Evolutionary conservation across 2,113 vertebrate genomes (phyloP).

Genomic region (Notiomystis cincta): DNA sequence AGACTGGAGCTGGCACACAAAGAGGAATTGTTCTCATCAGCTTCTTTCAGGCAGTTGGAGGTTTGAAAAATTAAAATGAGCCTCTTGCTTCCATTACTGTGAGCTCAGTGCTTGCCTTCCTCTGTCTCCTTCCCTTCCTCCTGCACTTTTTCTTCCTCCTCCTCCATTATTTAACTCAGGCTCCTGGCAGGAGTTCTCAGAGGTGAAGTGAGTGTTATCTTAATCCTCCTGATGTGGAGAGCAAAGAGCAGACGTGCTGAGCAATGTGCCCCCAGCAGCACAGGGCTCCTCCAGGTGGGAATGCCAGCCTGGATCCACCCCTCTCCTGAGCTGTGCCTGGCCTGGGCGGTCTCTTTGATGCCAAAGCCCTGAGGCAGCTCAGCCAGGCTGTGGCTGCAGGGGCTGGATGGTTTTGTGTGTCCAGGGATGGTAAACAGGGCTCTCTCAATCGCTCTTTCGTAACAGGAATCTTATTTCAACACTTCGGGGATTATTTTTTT

Average conservation of each 20-base stretch:
- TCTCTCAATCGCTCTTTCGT: conserved; percentile 8
- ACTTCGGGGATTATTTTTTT: background rate
- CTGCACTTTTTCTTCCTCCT: background rate
- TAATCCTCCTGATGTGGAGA: background rate
- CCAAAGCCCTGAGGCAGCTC: background rate
- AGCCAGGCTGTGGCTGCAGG: background rate
- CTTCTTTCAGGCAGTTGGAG: background rate
- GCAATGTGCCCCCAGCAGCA: background rate
- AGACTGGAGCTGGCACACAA: background rate
- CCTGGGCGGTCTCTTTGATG: background rate
- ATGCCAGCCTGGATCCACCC: background rate
- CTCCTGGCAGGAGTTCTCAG: background rate
- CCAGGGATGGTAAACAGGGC: background rate
- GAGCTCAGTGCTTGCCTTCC: background rate
- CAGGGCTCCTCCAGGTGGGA: background rate
- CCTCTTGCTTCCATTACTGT: background rate
- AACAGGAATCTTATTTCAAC: conserved; percentile 52
- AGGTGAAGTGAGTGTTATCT: background rate
- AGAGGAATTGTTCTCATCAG: background rate
- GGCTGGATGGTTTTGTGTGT: background rate
- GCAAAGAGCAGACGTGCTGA: background rate
- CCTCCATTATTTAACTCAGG: background rate
- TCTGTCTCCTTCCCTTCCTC: background rate
- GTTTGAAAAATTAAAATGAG: background rate
- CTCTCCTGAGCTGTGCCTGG: background rate